Conservation (phyloP, 2,888 invertebrate species). For the Plutella xylostella region DNA sequence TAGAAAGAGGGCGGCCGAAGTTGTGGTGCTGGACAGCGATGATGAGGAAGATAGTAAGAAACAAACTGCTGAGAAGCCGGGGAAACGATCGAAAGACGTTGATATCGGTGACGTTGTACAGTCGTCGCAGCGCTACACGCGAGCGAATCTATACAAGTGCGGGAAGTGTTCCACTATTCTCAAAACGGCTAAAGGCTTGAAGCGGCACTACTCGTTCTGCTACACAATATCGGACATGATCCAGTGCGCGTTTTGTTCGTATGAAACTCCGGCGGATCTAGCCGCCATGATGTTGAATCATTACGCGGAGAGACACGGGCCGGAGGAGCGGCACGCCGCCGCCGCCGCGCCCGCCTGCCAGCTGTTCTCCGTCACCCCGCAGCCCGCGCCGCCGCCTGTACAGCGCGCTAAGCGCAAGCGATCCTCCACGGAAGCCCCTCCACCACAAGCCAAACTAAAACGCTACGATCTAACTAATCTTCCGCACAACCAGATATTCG, state of each 20-base stretch:
- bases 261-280: slow-evolving; percentile 13
- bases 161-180: slow-evolving; percentile 26
- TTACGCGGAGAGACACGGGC: slow-evolving; percentile 22
- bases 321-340: not conserved
- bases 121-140: too few species aligned
- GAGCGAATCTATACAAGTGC: slow-evolving; percentile 28
- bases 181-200: slow-evolving; percentile 27
- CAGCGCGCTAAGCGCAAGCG: not conserved
- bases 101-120: not conserved
- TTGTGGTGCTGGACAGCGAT: slow-evolving; percentile 44
- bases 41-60: slow-evolving; percentile 32
- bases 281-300: slow-evolving; percentile 28
- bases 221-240: slow-evolving; percentile 12
- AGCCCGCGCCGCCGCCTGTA: not conserved
- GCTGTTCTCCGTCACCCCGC: not conserved
- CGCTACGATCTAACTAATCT: slow-evolving; percentile 71
- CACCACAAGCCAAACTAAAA: slow-evolving; percentile 25
- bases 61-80: not conserved
- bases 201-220: slow-evolving; percentile 28
- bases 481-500: slow-evolving; percentile 75
- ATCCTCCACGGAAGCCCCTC: slow-evolving; percentile 2
- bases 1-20: not conserved
- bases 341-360: not conserved
- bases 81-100: slow-evolving; percentile 31
- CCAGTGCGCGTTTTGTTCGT: slow-evolving; percentile 24